Evolutionary conservation across 2,797 vertebrate species (phyloP), one percentile per base, ranked within the genome.

Genomic region (Mus minutoides): DNA sequence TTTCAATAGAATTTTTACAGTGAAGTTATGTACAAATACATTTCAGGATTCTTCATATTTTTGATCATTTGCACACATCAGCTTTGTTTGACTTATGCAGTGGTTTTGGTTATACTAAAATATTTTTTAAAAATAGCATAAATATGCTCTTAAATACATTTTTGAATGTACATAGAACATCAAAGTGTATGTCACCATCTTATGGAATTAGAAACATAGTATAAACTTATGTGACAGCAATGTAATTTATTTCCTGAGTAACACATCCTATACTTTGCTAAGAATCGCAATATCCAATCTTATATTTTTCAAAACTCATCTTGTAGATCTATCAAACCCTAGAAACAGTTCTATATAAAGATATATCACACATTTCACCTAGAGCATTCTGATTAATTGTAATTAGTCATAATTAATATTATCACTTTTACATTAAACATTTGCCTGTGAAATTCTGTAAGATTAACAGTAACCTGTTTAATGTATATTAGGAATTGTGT

Each of bases 21-120:
- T 56, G 40, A 60, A 22, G 89, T 58, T 69, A 87, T 71, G 6
- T 78, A 0, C 6, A 88, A 78, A 90, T 62, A 6, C 1, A 90
- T 88, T 86, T 94, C 84, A 90, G 71, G 67, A 64, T 54, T 77
- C 3, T 56, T 85, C 46, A 24, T 58, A 82, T 69, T 91, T 95
- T 3, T 85, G 82, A 62, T 40, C 16, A 84, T 46, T 40, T 80
- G 13, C 54, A 12, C 52, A 85, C 80, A 88, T 73, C 88, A 64
- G 37, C 89, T 62, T 93, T 82, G 12, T 56, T 79, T 79, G 10
- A 88, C 80, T 73, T 88, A 67, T 58, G 1, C 12, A 82, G 75
- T 80, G 13, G 26, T 49, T 85, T 76, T 60, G 13, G 13, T 77
- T 2, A 80, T 29, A 3, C 83, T 31, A 76, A 87, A 80, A 67